Evolutionary conservation across 1,140 invertebrate genomes (phyloP).

Genomic region (Euura saliciscinereae): DNA sequence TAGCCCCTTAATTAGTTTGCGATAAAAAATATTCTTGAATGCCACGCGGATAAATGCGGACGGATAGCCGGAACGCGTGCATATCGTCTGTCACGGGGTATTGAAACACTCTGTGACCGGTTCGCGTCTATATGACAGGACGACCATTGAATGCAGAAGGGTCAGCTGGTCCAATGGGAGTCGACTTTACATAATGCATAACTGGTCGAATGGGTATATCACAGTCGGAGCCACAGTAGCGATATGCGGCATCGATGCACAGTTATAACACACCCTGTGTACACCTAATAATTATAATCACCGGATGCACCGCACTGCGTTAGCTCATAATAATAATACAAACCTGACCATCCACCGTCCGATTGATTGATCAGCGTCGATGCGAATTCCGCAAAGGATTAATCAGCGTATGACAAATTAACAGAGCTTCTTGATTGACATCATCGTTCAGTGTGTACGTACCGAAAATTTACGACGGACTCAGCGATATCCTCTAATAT

Average conservation of each 20-base stretch:
- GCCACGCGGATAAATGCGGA: not conserved
- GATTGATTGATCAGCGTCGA: slow-evolving; percentile 35
- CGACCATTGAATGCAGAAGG: slow-evolving; percentile 42
- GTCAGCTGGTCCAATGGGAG: slow-evolving; percentile 42
- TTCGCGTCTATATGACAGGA: slow-evolving; percentile 14
- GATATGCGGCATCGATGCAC: not conserved
- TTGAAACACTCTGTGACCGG: not conserved
- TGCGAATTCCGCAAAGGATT: not conserved
- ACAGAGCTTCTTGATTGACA: slow-evolving; percentile 1
- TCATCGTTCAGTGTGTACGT: not conserved
- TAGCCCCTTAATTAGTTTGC: too few species aligned
- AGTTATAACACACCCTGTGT: slow-evolving; percentile 20
- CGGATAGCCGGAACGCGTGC: not conserved
- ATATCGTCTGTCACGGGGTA: too few species aligned
- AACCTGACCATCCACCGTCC: slow-evolving; percentile 16
- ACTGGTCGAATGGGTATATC: slow-evolving; percentile 31
- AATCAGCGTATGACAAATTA: slow-evolving; percentile 18
- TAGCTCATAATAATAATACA: slow-evolving; percentile 20
- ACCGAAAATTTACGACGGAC: too few species aligned
- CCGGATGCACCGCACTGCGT: slow-evolving; percentile 26
- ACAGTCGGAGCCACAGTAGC: slow-evolving; percentile 25
- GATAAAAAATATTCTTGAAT: too few species aligned
- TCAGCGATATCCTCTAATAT: not conserved
- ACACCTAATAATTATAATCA: slow-evolving; percentile 45
- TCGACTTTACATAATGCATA: slow-evolving; percentile 44